phyloP scores from a whole-genome alignment of 2,888 invertebrate genomes.

The Panopea generosa region DNA sequence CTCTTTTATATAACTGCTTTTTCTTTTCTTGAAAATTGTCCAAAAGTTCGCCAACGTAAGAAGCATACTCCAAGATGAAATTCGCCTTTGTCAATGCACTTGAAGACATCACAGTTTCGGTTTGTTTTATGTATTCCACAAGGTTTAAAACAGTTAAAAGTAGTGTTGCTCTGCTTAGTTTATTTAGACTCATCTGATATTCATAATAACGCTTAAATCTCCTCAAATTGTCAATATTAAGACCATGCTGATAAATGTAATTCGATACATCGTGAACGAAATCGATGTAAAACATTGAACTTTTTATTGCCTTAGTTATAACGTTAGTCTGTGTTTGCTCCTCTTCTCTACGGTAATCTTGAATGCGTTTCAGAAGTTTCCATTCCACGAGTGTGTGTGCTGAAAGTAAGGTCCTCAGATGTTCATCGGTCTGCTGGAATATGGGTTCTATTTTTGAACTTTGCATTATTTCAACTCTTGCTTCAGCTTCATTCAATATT shows the following conservation, averaged over 20 bases:
- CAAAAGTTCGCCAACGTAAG: too few species aligned
- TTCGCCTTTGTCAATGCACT: too few species aligned
- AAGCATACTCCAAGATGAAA: too few species aligned
- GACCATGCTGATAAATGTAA: neutral
- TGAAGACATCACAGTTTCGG: too few species aligned
- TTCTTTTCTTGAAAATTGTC: too few species aligned
- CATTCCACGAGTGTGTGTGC: slow-evolving; percentile 29
- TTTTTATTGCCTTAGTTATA: neutral
- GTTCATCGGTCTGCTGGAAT: slow-evolving; percentile 16
- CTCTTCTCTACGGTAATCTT: slow-evolving; percentile 23
- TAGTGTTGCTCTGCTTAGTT: too few species aligned
- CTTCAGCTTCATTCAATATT: neutral
- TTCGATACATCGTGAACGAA: slow-evolving; percentile 6
- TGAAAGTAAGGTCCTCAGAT: slow-evolving; percentile 15
- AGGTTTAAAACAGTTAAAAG: too few species aligned
- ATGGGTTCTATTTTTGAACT: neutral
- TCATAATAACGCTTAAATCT: neutral
- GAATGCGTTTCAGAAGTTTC: slow-evolving; percentile 28
- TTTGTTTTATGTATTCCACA: too few species aligned
- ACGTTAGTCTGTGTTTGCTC: neutral
- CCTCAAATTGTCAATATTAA: neutral
- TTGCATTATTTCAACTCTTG: neutral
- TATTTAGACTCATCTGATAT: neutral
- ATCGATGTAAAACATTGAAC: slow-evolving; percentile 4
- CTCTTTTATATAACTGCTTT: too few species aligned